phyloP scores from a whole-genome alignment of 1,140 invertebrate species.

The Drosophila obscura region DNA sequence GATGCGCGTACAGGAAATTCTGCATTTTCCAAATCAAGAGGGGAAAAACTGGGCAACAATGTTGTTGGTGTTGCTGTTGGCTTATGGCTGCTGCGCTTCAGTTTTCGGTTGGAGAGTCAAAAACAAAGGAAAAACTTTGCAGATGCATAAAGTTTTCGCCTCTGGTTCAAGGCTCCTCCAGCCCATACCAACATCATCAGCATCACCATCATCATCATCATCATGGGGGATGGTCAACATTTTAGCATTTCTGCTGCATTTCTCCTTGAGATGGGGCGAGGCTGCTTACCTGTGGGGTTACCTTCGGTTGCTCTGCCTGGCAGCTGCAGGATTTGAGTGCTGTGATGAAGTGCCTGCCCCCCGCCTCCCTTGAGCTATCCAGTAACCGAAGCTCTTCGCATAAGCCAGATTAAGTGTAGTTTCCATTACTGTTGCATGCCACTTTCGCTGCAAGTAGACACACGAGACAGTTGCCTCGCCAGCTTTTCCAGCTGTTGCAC shows the following conservation, averaged over 20 bases:
- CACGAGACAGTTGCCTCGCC: slow-evolving; percentile 22
- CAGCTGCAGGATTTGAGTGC: slow-evolving; percentile 5
- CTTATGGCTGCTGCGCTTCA: slow-evolving; percentile 30
- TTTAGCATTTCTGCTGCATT: slow-evolving; percentile 13
- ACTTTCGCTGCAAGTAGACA: slow-evolving; percentile 40
- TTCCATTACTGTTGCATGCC: slow-evolving; percentile 53
- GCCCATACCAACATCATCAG: not conserved
- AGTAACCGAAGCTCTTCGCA: slow-evolving; percentile 22
- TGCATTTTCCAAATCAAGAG: slow-evolving; percentile 26
- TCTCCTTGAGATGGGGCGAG: slow-evolving; percentile 14
- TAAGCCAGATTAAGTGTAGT: slow-evolving; percentile 53
- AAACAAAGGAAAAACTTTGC: slow-evolving; percentile 39
- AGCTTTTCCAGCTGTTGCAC: slow-evolving; percentile 7
- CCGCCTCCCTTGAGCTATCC: slow-evolving; percentile 13
- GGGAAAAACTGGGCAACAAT: slow-evolving; percentile 12
- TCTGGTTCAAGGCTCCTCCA: slow-evolving; percentile 26
- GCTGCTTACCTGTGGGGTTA: slow-evolving; percentile 4
- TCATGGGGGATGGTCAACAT: slow-evolving; percentile 26
- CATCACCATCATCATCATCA: not conserved
- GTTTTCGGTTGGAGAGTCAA: slow-evolving; percentile 15
- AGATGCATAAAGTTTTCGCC: slow-evolving; percentile 33
- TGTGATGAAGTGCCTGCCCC: slow-evolving; percentile 27
- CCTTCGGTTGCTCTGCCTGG: slow-evolving; percentile 1
- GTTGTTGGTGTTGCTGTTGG: slow-evolving; percentile 37
- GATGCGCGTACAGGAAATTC: not conserved